Percentiles rank a stretch among this genome's conserved stretches.
phyloP scores from a whole-genome alignment of 2,113 vertebrate genomes.

The Sapayoa aenigma region DNA sequence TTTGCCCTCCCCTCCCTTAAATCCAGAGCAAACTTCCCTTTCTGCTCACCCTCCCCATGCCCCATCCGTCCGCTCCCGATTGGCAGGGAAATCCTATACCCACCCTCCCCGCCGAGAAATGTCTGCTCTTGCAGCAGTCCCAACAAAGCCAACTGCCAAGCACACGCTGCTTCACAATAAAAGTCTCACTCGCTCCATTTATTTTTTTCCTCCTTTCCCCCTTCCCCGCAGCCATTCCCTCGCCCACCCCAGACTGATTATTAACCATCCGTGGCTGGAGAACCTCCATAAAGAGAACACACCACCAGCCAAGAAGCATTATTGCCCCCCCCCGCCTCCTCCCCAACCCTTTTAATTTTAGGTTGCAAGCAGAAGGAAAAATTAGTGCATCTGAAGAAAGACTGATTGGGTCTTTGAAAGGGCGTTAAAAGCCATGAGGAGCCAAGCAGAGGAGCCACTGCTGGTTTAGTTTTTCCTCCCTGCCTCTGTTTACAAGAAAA shows the following conservation, averaged over 20 bases:
- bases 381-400: conserved; percentile 4
- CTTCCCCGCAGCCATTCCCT: conserved; percentile 37
- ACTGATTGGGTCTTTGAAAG: background rate
- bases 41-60: conserved; percentile 60
- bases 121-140: conserved; percentile 76
- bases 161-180: conserved; percentile 73
- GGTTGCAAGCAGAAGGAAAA: background rate
- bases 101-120: conserved; percentile 75
- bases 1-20: conserved; percentile 27
- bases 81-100: conserved; percentile 74
- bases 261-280: conserved; percentile 33
- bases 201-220: background rate
- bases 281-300: conserved; percentile 1
- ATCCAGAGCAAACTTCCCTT: conserved; percentile 63
- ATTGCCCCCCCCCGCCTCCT: background rate
- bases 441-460: background rate
- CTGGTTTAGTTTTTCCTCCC: background rate
- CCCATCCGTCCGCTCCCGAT: conserved; percentile 66
- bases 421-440: conserved; percentile 32
- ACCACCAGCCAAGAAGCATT: background rate
- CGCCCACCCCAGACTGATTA: conserved; percentile 24
- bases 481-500: conserved; percentile 5
- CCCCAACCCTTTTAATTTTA: background rate
- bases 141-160: conserved; percentile 79
- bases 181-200: conserved; percentile 62